These are phyloP conservation scores for Tachypleus tridentatus DNA, from an alignment of 1,140 invertebrate species.

Conservation along the genomic window DNA sequence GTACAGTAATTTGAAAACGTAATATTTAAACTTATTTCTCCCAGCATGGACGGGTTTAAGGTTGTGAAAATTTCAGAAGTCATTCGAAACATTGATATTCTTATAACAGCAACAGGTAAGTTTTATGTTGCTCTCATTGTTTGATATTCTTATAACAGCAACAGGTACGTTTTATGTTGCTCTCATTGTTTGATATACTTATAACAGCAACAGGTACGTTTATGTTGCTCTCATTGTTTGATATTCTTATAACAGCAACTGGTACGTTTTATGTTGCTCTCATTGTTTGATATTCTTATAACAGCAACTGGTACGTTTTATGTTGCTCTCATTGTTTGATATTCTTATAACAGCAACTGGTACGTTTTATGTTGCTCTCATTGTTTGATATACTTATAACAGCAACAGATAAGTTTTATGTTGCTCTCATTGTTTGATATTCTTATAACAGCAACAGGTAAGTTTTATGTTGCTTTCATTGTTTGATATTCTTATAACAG, in stretches of 20 bases:
- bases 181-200: constrained; percentile 89
- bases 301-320: constrained; percentile 57
- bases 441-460: constrained; percentile 77
- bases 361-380: constrained; percentile 20
- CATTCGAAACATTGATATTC: constrained; percentile 83
- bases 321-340: too few species aligned
- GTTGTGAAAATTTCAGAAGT: constrained; percentile 89
- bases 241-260: constrained; percentile 90
- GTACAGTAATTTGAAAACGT: neutral
- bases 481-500: constrained; percentile 91
- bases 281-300: constrained; percentile 89
- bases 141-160: constrained; percentile 90
- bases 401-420: constrained; percentile 48
- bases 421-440: too few species aligned
- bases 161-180: constrained; percentile 41
- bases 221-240: too few species aligned
- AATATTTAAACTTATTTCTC: neutral
- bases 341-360: constrained; percentile 86
- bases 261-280: constrained; percentile 28
- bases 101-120: constrained; percentile 74
- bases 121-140: too few species aligned
- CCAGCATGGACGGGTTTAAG: constrained; percentile 91
- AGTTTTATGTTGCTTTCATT: constrained; percentile 2
- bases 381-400: constrained; percentile 93
- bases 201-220: constrained; percentile 67